These are phyloP conservation scores for Melanerpes formicivorus DNA, from an alignment of 2,113 vertebrate species.

Conservation along the genomic window DNA sequence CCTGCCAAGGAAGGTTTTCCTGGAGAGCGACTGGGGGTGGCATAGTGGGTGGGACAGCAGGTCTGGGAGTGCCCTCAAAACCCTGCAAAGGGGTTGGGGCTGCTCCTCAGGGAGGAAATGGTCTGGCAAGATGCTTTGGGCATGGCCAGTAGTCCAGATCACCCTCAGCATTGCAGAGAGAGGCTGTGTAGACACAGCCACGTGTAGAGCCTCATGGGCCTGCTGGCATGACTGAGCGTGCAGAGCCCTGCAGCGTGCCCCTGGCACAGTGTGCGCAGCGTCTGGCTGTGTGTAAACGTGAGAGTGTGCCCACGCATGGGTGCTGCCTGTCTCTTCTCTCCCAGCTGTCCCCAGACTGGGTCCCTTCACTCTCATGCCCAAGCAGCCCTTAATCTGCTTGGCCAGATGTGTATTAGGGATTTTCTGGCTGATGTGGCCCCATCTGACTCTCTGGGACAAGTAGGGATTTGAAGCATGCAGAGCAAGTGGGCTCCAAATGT, in stretches of 20 bases:
- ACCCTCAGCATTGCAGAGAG: neutral
- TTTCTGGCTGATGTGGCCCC: neutral
- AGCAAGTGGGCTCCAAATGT: rapidly evolving
- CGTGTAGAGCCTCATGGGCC: neutral
- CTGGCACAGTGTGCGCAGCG: rapidly evolving
- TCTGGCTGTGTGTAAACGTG: neutral
- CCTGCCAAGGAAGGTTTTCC: neutral
- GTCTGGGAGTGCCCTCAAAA: neutral
- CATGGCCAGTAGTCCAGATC: neutral
- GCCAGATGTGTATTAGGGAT: constrained; percentile 42
- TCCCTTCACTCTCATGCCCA: neutral
- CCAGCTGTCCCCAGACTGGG: neutral
- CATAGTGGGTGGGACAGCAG: neutral
- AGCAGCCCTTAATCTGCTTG: neutral
- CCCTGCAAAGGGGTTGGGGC: neutral
- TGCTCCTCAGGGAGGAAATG: neutral
- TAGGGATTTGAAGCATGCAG: neutral
- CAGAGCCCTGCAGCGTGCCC: neutral
- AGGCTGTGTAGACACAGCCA: neutral
- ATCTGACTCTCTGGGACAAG: neutral
- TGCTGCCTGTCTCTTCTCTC: neutral
- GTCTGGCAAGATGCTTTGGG: neutral
- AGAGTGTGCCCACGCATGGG: rapidly evolving
- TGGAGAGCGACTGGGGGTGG: neutral
- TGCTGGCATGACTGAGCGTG: rapidly evolving